These are phyloP conservation scores for Dreissena rostriformis DNA, from an alignment of 1,140 invertebrate genomes.

Conservation along the genomic window DNA sequence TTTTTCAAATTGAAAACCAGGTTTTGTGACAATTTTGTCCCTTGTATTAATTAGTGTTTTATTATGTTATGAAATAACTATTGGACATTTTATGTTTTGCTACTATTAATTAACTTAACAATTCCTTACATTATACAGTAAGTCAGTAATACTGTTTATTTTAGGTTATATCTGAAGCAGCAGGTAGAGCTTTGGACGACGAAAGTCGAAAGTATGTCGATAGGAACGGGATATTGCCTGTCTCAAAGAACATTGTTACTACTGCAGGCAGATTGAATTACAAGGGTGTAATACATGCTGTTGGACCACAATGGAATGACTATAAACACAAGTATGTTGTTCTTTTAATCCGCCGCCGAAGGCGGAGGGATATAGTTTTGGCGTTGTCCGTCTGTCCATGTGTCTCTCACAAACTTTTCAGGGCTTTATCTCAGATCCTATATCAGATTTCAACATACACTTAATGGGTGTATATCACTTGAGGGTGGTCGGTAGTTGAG, in stretches of 20 bases:
- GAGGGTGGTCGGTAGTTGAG: no score
- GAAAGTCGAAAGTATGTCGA: constrained; percentile 59
- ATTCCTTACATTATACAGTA: no score
- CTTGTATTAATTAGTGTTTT: no score
- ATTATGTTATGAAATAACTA: no score
- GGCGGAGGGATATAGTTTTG: neutral
- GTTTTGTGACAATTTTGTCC: no score
- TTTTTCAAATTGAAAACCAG: no score
- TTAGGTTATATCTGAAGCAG: constrained; percentile 83
- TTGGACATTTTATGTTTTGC: no score
- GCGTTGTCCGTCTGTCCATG: neutral
- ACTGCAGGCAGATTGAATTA: constrained; percentile 59
- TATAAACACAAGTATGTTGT: neutral
- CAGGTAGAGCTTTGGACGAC: constrained; percentile 45
- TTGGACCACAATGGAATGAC: constrained; percentile 64
- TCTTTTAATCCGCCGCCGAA: neutral
- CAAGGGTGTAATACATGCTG: constrained; percentile 64
- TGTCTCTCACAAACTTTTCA: neutral
- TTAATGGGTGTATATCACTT: no score
- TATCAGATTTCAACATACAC: no score
- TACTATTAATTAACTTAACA: no score
- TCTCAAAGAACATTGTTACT: constrained; percentile 54
- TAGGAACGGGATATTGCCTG: constrained; percentile 42
- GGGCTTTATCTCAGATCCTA: constrained; percentile 37
- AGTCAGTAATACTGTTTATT: neutral